A percentile compares a stretch with the other conserved stretches of the same genome.
Evolutionary conservation across 2,797 vertebrate genomes (phyloP).

Genomic region (Anolis apletophallus): DNA sequence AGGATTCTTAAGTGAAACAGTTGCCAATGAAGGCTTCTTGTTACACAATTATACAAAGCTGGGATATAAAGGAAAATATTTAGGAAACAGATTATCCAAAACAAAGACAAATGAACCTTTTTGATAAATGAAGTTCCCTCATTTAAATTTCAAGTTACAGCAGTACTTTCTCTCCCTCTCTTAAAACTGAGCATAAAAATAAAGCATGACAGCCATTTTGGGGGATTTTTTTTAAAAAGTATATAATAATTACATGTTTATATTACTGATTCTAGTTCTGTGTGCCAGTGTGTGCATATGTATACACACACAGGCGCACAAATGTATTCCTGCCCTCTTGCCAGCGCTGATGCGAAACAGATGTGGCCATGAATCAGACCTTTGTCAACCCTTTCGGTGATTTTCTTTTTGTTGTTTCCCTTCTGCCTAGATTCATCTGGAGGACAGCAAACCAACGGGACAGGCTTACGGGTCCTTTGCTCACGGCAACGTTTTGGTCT

Average conservation of each 20-base stretch:
- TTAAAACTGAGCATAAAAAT: not conserved
- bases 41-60: too few species aligned
- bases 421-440: conserved; percentile 90
- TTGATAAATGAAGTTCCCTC: too few species aligned
- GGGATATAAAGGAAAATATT: too few species aligned
- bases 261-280: conserved; percentile 69
- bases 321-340: conserved; percentile 48
- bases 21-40: too few species aligned
- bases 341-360: conserved; percentile 82
- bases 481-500: conserved; percentile 95
- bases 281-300: conserved; percentile 30
- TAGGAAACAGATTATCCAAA: too few species aligned
- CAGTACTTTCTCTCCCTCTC: too few species aligned
- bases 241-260: conserved; percentile 76
- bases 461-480: conserved; percentile 91
- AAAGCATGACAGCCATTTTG: not conserved
- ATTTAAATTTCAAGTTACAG: too few species aligned
- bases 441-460: conserved; percentile 87
- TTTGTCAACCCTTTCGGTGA: conserved; percentile 77
- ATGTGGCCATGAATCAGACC: conserved; percentile 86
- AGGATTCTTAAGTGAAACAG: too few species aligned
- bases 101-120: too few species aligned
- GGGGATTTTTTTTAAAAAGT: not conserved
- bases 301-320: too few species aligned
- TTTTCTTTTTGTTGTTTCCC: conserved; percentile 23